Conservation (phyloP, 2,888 invertebrate genomes). For the Phyto melanocephala region DNA sequence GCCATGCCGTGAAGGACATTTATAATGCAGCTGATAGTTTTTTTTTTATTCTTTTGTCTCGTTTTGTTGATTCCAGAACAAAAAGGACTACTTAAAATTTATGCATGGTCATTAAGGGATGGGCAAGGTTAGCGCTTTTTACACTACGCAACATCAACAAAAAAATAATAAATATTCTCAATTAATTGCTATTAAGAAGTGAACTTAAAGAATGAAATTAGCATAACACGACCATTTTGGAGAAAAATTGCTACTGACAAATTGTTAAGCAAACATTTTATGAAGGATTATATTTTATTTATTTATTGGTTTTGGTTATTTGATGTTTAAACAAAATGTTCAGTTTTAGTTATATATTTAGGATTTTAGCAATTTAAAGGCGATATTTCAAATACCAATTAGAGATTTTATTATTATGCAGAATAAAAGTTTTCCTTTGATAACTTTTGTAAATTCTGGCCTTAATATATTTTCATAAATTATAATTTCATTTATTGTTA, state of each 20-base stretch:
- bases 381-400: too few species aligned
- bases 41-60: slow-evolving; percentile 7
- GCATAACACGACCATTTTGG: background rate
- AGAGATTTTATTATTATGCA: too few species aligned
- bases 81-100: slow-evolving; percentile 38
- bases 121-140: slow-evolving; percentile 56
- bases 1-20: slow-evolving; percentile 52
- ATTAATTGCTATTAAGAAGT: slow-evolving; percentile 39
- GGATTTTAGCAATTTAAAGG: too few species aligned
- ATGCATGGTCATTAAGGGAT: slow-evolving; percentile 60
- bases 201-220: background rate
- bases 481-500: too few species aligned
- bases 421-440: too few species aligned
- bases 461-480: too few species aligned
- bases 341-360: too few species aligned
- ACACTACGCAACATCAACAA: slow-evolving; percentile 8
- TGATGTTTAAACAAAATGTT: too few species aligned
- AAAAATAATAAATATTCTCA: slow-evolving; percentile 24
- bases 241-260: background rate
- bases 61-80: slow-evolving; percentile 27
- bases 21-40: slow-evolving; percentile 55
- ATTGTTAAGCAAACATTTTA: too few species aligned
- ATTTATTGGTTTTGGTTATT: too few species aligned
- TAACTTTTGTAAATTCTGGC: too few species aligned
- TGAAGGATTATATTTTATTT: too few species aligned